phyloP scores from a whole-genome alignment of 1,140 invertebrate genomes.

The Ooceraea biroi region DNA sequence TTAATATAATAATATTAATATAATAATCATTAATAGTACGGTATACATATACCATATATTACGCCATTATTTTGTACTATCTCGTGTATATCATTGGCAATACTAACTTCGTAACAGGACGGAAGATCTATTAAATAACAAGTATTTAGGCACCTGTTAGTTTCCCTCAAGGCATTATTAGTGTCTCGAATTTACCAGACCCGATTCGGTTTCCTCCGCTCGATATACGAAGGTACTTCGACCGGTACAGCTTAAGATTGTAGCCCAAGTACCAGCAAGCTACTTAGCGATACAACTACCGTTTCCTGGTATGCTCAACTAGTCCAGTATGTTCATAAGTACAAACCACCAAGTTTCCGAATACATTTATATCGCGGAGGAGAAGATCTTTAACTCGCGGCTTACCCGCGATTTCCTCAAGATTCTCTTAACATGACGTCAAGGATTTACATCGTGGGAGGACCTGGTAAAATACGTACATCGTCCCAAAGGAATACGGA shows the following conservation, averaged over 20 bases:
- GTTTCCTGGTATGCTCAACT: conserved; percentile 7
- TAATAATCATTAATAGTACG: no score
- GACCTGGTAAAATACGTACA: conserved; percentile 53
- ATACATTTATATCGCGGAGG: neutral
- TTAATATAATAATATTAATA: no score
- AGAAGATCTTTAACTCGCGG: conserved; percentile 38
- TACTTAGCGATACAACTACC: conserved; percentile 43
- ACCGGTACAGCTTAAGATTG: conserved; percentile 17
- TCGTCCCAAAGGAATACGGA: neutral
- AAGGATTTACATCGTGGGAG: conserved; percentile 27
- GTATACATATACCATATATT: no score
- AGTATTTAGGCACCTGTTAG: neutral
- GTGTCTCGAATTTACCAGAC: neutral
- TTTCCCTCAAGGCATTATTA: neutral
- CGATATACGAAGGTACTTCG: conserved; percentile 14
- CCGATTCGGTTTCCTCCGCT: neutral
- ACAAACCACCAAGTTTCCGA: neutral
- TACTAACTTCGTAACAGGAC: neutral
- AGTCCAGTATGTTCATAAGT: conserved; percentile 27
- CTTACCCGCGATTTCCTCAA: conserved; percentile 28
- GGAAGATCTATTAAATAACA: neutral
- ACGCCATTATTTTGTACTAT: neutral
- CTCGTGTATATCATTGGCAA: no score
- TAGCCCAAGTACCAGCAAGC: conserved; percentile 32
- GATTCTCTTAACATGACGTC: conserved; percentile 22